phyloP scores from a whole-genome alignment of 2,797 vertebrate species.

The Aplochiton taeniatus region DNA sequence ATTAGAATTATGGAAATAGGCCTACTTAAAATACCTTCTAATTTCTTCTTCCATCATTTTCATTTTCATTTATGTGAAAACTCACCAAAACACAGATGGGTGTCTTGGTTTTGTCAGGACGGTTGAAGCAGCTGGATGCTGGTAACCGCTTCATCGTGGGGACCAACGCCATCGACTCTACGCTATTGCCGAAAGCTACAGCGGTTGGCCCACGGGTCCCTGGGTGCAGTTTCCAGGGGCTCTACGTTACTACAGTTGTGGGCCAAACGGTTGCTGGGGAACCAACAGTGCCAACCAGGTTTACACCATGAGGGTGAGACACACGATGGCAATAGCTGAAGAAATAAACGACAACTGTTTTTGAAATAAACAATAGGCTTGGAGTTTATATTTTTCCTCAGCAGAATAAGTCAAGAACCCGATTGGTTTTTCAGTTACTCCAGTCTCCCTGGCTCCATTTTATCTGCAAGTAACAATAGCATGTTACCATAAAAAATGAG shows the following conservation, averaged over 20 bases:
- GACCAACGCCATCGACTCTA: slow-evolving; percentile 2
- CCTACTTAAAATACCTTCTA: too few species aligned
- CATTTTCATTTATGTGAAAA: too few species aligned
- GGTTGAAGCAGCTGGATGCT: slow-evolving; percentile 35
- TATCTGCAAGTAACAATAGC: too few species aligned
- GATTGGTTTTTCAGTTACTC: too few species aligned
- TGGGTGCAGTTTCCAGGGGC: not conserved
- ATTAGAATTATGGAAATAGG: too few species aligned
- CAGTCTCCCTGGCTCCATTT: too few species aligned
- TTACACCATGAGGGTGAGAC: slow-evolving; percentile 16
- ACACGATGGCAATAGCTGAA: not conserved
- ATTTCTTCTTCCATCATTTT: too few species aligned
- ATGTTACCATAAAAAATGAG: too few species aligned
- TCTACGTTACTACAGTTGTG: slow-evolving; percentile 34
- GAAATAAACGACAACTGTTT: too few species aligned
- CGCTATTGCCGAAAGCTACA: not conserved
- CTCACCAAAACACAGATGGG: not conserved
- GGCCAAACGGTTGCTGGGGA: slow-evolving; percentile 27
- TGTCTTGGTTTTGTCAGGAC: slow-evolving; percentile 13
- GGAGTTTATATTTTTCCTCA: too few species aligned
- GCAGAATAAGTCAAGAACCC: too few species aligned
- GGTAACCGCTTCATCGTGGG: slow-evolving; percentile 25
- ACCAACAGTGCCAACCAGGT: slow-evolving; percentile 2
- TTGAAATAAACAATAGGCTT: too few species aligned
- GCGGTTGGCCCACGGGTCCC: not conserved